These are phyloP conservation scores for Rosalia funebris DNA, from an alignment of 2,888 invertebrate genomes.

Conservation along the genomic window DNA sequence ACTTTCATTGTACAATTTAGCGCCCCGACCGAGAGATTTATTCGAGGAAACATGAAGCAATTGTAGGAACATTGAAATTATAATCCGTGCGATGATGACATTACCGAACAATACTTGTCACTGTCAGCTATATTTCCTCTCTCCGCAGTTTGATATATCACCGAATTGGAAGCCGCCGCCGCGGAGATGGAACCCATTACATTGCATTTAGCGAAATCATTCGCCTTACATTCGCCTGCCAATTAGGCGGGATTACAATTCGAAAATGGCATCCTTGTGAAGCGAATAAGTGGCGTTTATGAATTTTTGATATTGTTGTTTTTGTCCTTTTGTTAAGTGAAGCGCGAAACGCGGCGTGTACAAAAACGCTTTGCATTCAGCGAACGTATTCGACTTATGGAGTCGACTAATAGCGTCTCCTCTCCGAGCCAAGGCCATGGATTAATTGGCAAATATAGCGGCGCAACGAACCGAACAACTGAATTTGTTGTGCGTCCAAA, in stretches of 20 bases:
- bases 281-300: not conserved
- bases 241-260: slow-evolving; percentile 22
- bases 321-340: slow-evolving; percentile 10
- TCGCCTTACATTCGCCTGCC: slow-evolving; percentile 19
- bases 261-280: slow-evolving; percentile 1
- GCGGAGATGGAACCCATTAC: slow-evolving; percentile 15
- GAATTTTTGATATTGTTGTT: slow-evolving; percentile 16
- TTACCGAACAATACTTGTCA: slow-evolving; percentile 59
- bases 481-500: slow-evolving; percentile 49
- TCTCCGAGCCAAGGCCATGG: slow-evolving; percentile 44
- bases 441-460: slow-evolving; percentile 54
- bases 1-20: slow-evolving; percentile 14
- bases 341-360: slow-evolving; percentile 9
- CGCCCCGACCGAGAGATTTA: slow-evolving; percentile 34
- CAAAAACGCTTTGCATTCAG: slow-evolving; percentile 24
- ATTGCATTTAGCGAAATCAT: slow-evolving; percentile 18
- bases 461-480: slow-evolving; percentile 49
- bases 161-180: slow-evolving; percentile 47
- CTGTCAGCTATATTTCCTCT: slow-evolving; percentile 55
- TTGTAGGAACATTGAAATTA: slow-evolving; percentile 56
- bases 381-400: slow-evolving; percentile 27
- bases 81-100: slow-evolving; percentile 54
- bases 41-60: slow-evolving; percentile 48
- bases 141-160: slow-evolving; percentile 55
- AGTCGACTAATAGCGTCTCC: slow-evolving; percentile 15